Base-by-base conservation (phyloP, 1,140 invertebrate species). In the Andricus grossulariae region DNA sequence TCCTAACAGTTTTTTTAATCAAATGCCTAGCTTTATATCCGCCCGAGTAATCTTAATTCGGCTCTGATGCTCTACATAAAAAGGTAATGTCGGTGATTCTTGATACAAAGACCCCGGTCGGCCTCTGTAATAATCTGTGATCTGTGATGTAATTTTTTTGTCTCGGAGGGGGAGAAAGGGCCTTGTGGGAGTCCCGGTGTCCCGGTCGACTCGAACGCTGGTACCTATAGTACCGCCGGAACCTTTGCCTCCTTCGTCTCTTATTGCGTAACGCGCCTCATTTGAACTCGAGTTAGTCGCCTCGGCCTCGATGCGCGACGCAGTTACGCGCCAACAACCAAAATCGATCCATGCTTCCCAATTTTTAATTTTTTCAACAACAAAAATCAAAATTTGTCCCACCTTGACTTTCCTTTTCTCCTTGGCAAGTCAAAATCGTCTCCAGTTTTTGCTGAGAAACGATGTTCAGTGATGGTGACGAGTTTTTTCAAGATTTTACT, bases 381-480 rank as follows among this genome's bases (percentile, higher is more conserved):
- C 6, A 39, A 32, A 13, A 18, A 11, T 21, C 3, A 19, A 55
- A 18, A 55, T n/a, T 32, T 25, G 60, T 66, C 60, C 13, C 25
- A 66, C 25, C 60, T 66, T 66, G 21, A 32, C 21, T 16, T 21
- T 13, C 13, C 3, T 66, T 39, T 66, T 66, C 8, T 15, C 32
- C 32, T 39, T 66, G 4, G 60, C 2, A 4, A 19, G 15, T 4
- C n/a, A 15, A 66, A 32, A 39, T n/a, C 39, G 13, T 25, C n/a
- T 13, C 25, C 15, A 32, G 8, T 15, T 66, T 19, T n/a, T 66
- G 15, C 21, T 32, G 25, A 39, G 25, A 66, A 66, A 60, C 1
- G 60, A 66, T 66, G 60, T 66, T 66, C 60, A 66, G 60, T 66
- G 60, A 66, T 21, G 60, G 60, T 66, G 60, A 39, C 60, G 25